Evolutionary conservation across 2,797 vertebrate species (phyloP).

Genomic region (Decapterus maruadsi): DNA sequence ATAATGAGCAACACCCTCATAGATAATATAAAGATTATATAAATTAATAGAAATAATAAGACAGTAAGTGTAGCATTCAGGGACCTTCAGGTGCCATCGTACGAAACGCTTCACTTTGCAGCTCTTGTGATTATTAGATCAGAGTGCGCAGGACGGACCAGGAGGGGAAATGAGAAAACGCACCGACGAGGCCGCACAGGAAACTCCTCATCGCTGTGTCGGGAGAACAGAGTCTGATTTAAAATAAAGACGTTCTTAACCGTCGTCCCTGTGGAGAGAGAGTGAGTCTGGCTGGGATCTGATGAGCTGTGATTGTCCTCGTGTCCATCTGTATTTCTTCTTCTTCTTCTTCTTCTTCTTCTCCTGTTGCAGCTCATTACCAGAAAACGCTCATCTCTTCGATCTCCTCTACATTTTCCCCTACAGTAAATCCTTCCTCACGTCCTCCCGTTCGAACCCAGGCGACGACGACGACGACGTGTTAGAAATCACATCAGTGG

Average conservation of each 20-base stretch:
- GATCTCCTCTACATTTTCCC: constrained; percentile 8
- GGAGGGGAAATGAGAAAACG: constrained; percentile 50
- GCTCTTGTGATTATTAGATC: constrained; percentile 46
- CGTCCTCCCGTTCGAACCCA: constrained; percentile 9
- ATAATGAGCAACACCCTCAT: too few species aligned
- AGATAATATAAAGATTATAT: too few species aligned
- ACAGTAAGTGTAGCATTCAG: too few species aligned
- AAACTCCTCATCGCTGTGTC: constrained; percentile 10
- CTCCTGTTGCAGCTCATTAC: constrained; percentile 43
- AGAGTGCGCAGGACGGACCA: constrained; percentile 26
- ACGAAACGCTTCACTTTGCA: constrained; percentile 14
- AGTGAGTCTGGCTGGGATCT: constrained; percentile 16
- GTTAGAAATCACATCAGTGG: constrained; percentile 61
- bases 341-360: too few species aligned
- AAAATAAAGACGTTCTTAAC: constrained; percentile 45
- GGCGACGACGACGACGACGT: not conserved
- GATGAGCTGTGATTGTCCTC: constrained; percentile 34
- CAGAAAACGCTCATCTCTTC: constrained; percentile 38
- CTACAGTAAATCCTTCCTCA: constrained; percentile 10
- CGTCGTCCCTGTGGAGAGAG: not conserved
- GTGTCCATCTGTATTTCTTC: not conserved
- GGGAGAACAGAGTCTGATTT: constrained; percentile 22
- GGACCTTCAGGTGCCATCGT: fast-evolving
- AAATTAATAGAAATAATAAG: too few species aligned
- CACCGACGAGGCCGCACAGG: constrained; percentile 11